phyloP scores from a whole-genome alignment of 2,888 invertebrate species.

The Xestia rhomboidea region DNA sequence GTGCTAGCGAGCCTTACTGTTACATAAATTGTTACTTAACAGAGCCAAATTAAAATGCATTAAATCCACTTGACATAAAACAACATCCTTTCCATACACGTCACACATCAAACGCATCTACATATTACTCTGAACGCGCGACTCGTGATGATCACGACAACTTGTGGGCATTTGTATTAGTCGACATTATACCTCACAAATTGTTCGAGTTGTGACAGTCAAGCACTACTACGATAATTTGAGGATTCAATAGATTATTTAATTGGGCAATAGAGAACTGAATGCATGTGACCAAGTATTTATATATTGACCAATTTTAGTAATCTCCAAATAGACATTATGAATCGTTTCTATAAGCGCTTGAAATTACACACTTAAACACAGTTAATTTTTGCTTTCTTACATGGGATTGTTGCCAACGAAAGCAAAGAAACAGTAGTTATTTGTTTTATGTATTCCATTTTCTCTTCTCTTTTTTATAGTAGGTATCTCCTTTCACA shows the following conservation, averaged over 20 bases:
- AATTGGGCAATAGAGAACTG: conserved; percentile 27
- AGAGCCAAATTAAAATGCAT: neutral
- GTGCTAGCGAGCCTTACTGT: neutral
- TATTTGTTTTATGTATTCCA: too few relatives aligned
- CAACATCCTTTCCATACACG: neutral
- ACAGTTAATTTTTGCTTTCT: neutral
- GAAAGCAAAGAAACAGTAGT: neutral
- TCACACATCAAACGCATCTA: conserved; percentile 9
- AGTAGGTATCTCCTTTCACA: too few relatives aligned
- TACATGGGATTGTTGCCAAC: neutral
- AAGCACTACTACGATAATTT: conserved; percentile 23
- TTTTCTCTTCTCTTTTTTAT: too few relatives aligned
- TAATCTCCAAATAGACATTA: neutral
- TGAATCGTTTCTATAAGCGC: neutral
- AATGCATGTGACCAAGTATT: conserved; percentile 5
- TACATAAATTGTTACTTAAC: neutral
- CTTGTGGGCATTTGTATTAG: conserved; percentile 8
- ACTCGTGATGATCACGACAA: conserved; percentile 13
- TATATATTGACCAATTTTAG: neutral
- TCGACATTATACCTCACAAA: conserved; percentile 18
- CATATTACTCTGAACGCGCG: neutral
- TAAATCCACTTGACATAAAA: neutral
- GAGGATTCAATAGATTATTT: conserved; percentile 23
- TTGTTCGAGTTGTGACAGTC: conserved; percentile 8
- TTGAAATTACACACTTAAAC: neutral